Conservation (phyloP, 2,797 vertebrate genomes). For the Rhinichthys osculus region DNA sequence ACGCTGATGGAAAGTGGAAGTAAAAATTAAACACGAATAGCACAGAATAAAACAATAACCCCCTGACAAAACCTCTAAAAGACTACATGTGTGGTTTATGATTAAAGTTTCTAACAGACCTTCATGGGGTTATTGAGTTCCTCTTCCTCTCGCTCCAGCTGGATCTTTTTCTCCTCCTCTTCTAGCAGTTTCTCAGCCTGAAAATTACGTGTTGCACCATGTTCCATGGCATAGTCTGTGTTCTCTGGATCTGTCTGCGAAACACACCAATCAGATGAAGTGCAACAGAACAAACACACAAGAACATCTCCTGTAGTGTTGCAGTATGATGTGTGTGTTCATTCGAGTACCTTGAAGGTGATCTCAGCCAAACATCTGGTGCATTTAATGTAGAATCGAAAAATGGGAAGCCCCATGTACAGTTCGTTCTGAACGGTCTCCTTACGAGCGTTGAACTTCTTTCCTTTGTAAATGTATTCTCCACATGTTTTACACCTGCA, state of each 20-base stretch:
- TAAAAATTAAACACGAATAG: not conserved
- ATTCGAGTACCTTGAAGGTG: slow-evolving; percentile 89
- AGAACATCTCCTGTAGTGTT: not conserved
- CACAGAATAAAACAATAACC: not conserved
- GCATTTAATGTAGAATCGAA: slow-evolving; percentile 99
- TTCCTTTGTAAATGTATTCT: slow-evolving; percentile 99
- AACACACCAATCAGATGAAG: slow-evolving; percentile 1
- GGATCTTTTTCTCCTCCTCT: slow-evolving; percentile 91
- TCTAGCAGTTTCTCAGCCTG: slow-evolving; percentile 96
- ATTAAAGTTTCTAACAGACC: slow-evolving; percentile 65
- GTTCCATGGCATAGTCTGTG: slow-evolving; percentile 97
- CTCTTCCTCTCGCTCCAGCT: slow-evolving; percentile 92
- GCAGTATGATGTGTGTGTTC: not conserved
- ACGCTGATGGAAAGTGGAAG: not conserved
- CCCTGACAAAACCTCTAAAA: not conserved
- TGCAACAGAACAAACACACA: not conserved
- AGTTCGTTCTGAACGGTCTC: slow-evolving; percentile 92
- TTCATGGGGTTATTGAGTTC: slow-evolving; percentile 99
- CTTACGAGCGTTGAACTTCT: slow-evolving; percentile 97
- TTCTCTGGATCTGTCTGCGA: slow-evolving; percentile 93
- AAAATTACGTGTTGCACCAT: slow-evolving; percentile 93
- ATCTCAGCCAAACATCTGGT: slow-evolving; percentile 96
- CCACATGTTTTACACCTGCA: slow-evolving; percentile 95
- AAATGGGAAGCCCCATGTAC: slow-evolving; percentile 94
- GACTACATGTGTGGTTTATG: too few species aligned